Evolutionary conservation across 1,140 invertebrate species (phyloP).

Genomic region (Heliconius eleuchia): DNA sequence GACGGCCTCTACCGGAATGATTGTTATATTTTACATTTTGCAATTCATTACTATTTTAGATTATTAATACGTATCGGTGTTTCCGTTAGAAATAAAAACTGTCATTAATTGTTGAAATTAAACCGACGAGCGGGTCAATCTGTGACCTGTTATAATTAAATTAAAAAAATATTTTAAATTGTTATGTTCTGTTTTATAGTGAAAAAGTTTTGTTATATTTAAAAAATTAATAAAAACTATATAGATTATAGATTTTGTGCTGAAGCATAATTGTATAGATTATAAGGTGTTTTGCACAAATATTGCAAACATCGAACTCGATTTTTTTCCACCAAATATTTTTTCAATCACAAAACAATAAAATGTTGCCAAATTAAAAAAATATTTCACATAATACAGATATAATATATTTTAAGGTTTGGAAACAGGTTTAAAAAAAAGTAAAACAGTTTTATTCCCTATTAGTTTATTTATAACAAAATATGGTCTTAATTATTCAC

Average conservation of each 20-base stretch:
- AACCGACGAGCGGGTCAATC: not conserved
- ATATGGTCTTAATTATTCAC: not conserved
- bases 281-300: not conserved
- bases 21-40: not conserved
- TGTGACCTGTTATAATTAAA: not conserved
- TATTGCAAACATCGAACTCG: not conserved
- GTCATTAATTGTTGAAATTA: not conserved
- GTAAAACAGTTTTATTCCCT: not conserved
- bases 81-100: no score
- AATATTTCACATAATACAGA: not conserved
- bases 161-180: not conserved
- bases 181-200: not conserved
- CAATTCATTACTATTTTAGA: no score
- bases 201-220: not conserved
- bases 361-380: slow-evolving; percentile 9
- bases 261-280: not conserved
- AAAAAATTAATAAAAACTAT: not conserved
- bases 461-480: not conserved
- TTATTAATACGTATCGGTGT: no score
- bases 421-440: not conserved
- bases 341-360: not conserved
- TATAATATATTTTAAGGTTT: not conserved
- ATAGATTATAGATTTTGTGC: not conserved
- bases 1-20: not conserved
- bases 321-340: not conserved